Base-by-base conservation (phyloP, 1,140 invertebrate genomes). In the Brachionus calyciflorus region DNA sequence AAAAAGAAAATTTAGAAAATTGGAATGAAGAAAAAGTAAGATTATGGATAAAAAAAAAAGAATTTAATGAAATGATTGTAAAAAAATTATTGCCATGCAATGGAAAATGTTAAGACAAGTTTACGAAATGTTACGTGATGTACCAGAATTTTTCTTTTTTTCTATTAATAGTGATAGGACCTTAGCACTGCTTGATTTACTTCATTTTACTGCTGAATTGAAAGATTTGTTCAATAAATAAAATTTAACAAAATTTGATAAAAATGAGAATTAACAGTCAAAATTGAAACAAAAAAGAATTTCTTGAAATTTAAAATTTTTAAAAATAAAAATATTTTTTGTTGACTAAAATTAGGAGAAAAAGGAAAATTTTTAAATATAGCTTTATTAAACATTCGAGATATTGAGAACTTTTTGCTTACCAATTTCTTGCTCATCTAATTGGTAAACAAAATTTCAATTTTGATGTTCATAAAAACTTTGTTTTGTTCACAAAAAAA, bases 61-160 rank as follows among this genome's bases (percentile, higher is more conserved):
- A 70, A 46, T 70, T 70, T 40, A 70, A 51, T 19, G 19, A 46
- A 2, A 1, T 46, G 0, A 70, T 70, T 17, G 17, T 49, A 6
- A 40, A 70, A n/a, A 70, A 70, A n/a, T 19, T 70, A 6, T 24
- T 2, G 10, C 65, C 65, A 46, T 70, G 65, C 41, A 73, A 79
- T 51, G 78, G 78, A 17, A 68, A 30, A 30, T 78, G 4, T 44
- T 79, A 14, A 17, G 55, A 5, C 77, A 79, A 57, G n/a, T 76
- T 41, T 33, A 24, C 6, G 10, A 14, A 14, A 70, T 79, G 63
- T 49, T 63, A 24, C 17, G 37, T 17, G 40, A 41, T 26, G 78
- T 77, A 14, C 78, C 78, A 12, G 78, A 79, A 21, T 63, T 77
- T 46, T 79, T 78, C 41, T 78, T 24, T 53, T 53, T 24, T 53